Evolutionary conservation across 2,888 invertebrate genomes (phyloP).

Genomic region (Leucoptera coffeella): DNA sequence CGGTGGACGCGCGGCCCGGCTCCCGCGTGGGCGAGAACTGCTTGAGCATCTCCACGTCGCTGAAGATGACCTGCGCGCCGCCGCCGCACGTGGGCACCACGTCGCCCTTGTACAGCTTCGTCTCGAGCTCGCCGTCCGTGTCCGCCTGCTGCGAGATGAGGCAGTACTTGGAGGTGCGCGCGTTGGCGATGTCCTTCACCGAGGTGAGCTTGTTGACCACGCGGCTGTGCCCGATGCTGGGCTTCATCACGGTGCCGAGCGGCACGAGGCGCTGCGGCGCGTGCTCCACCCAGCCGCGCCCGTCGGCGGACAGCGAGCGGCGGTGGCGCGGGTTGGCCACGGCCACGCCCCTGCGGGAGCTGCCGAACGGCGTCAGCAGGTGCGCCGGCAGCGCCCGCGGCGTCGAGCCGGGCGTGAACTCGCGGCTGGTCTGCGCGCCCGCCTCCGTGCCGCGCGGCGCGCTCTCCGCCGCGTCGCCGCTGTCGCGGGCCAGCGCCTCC

Average conservation of each 20-base stretch:
- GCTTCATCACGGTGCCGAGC: conserved; percentile 85
- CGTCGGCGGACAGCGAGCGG: conserved; percentile 75
- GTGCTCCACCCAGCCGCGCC: conserved; percentile 83
- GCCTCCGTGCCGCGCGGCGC: conserved; percentile 17
- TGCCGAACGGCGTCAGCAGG: conserved; percentile 27
- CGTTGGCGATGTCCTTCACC: conserved; percentile 67
- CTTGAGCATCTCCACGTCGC: conserved; percentile 85
- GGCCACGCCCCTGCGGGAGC: conserved; percentile 54
- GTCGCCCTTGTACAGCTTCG: conserved; percentile 89
- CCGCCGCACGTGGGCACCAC: conserved; percentile 91
- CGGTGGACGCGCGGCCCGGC: conserved; percentile 16
- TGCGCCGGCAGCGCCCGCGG: conserved; percentile 39
- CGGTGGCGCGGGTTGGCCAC: conserved; percentile 68
- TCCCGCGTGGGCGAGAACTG: conserved; percentile 65
- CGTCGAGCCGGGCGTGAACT: conserved; percentile 37
- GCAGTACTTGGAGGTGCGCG: conserved; percentile 79
- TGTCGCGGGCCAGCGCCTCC: conserved; percentile 21
- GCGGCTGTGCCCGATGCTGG: conserved; percentile 73
- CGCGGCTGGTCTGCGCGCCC: conserved; percentile 29
- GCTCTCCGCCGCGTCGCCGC: conserved; percentile 17
- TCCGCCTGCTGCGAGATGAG: conserved; percentile 89
- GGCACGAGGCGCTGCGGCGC: conserved; percentile 74
- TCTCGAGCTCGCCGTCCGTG: conserved; percentile 88
- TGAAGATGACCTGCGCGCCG: conserved; percentile 92
- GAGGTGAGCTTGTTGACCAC: conserved; percentile 78